Evolutionary conservation across 2,113 vertebrate genomes (phyloP), one percentile per base, ranked within the genome.

Genomic region (Protobothrops mucrosquamatus): DNA sequence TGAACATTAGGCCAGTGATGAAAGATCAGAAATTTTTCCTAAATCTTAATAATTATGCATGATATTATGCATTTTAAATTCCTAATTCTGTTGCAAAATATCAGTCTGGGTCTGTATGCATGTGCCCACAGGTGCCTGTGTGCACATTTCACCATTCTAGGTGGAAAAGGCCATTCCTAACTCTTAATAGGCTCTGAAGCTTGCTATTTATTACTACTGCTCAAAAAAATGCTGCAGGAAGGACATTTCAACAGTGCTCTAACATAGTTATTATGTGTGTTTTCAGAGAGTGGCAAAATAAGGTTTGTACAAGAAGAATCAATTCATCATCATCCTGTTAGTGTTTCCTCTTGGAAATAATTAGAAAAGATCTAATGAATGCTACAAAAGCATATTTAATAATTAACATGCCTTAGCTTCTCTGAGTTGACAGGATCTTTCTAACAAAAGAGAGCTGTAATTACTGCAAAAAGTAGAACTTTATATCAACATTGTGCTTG

Each of bases 131-230:
- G 14, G 43, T 93, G 87, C 57, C 85, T 94, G 9, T 94, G 86
- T 92, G 94, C 92, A 93, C 88, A 56, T 95, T 55, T 93, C 39
- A 20, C 18, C 34, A 43, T 39, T 74, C n/a, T 39, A 74, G 5
- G 92, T 94, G 61, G 87, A 87, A 26, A 91, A 95, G 85, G 34
- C 86, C 93, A 93, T 18, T 20, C 74, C 74, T 95, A 91, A 95
- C n/a, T 14, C 64, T 51, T 97, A 96, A 92, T 85, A 86, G 93
- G 26, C 20, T 94, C 95, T 94, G 85, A 90, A 91, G 94, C 94
- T 95, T 95, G 14, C 92, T 55, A 89, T 94, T 92, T 94, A 93
- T 91, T 95, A 12, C 0, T 24, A 26, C 57, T 12, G 39, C 56
- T 92, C 43, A 90, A 55, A 26, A 51, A 56, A 48, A 46, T 14